These are phyloP conservation scores for Andrena trimmerana DNA, from an alignment of 2,888 invertebrate genomes.

Conservation along the genomic window DNA sequence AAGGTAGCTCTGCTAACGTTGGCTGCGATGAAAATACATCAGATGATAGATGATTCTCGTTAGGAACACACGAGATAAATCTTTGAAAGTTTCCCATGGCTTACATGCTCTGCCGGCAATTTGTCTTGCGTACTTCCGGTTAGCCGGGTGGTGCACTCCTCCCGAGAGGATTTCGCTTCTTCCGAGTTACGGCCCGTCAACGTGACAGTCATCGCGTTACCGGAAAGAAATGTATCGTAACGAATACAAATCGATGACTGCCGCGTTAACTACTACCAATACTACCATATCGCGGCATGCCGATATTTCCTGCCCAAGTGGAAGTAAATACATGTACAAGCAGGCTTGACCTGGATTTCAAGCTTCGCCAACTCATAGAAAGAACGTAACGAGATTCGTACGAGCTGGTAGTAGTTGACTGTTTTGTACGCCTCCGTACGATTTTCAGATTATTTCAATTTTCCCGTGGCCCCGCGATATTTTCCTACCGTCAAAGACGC, in stretches of 20 bases:
- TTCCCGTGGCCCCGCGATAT: neutral
- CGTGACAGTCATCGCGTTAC: neutral
- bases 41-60: constrained; percentile 41
- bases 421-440: constrained; percentile 3
- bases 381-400: neutral
- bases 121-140: constrained; percentile 61
- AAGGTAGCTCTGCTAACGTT: neutral
- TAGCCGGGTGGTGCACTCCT: constrained; percentile 8
- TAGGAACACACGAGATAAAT: constrained; percentile 38
- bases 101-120: constrained; percentile 44
- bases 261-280: constrained; percentile 19
- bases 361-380: neutral
- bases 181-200: neutral
- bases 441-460: constrained; percentile 10
- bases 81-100: constrained; percentile 28
- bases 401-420: neutral
- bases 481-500: constrained; percentile 1
- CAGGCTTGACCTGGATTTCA: constrained; percentile 30
- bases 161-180: neutral
- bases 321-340: constrained; percentile 15
- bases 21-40: neutral
- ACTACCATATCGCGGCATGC: neutral
- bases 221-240: constrained; percentile 4
- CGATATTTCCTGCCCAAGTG: constrained; percentile 24
- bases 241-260: constrained; percentile 22